Percentiles rank a stretch among this genome's conserved stretches.
phyloP scores from a whole-genome alignment of 2,888 invertebrate genomes.

The Harpalus rubripes region DNA sequence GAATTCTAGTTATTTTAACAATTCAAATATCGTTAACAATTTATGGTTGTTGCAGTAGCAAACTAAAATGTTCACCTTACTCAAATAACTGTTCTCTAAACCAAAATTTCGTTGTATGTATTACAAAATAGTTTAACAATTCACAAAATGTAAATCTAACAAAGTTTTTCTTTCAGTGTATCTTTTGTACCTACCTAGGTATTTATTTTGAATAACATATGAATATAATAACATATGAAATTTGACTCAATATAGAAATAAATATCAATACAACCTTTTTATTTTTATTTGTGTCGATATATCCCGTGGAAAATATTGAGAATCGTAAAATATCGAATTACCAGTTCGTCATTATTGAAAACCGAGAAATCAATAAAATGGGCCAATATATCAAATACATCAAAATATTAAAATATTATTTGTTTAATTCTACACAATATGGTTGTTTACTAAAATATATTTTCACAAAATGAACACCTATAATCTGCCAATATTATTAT shows the following conservation, averaged over 20 bases:
- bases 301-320: not conserved
- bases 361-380: slow-evolving; percentile 36
- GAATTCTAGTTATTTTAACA: no score
- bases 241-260: not conserved
- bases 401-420: slow-evolving; percentile 44
- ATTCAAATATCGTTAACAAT: no score
- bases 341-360: slow-evolving; percentile 29
- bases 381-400: slow-evolving; percentile 21
- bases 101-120: no score
- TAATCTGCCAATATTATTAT: slow-evolving; percentile 50
- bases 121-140: no score
- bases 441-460: not conserved
- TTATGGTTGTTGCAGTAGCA: no score
- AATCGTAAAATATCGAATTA: slow-evolving; percentile 24
- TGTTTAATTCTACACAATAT: slow-evolving; percentile 1
- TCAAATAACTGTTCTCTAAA: no score
- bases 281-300: slow-evolving; percentile 27
- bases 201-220: not conserved
- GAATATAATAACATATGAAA: not conserved
- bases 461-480: slow-evolving; percentile 43
- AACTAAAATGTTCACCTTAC: no score
- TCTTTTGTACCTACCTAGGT: not conserved
- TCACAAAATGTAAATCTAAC: no score
- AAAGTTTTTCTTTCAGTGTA: no score
- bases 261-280: slow-evolving; percentile 9